Conservation (phyloP, 2,888 invertebrate species). For the Idaea biselata region DNA sequence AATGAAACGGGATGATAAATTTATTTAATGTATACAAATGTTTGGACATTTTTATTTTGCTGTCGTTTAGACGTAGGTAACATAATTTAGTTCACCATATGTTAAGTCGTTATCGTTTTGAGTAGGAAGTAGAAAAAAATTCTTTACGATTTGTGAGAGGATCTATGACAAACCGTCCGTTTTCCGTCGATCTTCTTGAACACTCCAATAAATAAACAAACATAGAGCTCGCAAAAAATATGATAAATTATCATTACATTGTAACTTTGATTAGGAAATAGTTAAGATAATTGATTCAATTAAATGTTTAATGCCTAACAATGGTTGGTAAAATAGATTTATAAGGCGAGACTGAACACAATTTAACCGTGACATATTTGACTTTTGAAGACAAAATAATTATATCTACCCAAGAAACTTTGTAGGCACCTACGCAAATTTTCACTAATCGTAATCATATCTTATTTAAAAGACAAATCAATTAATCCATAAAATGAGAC, state of each 20-base stretch:
- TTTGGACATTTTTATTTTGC: conserved; percentile 80
- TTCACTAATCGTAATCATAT: not conserved
- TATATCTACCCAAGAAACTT: not conserved
- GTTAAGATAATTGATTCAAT: conserved; percentile 24
- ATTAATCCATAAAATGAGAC: conserved; percentile 32
- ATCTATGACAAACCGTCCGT: conserved; percentile 64
- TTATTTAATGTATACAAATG: conserved; percentile 81
- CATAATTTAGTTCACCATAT: conserved; percentile 79
- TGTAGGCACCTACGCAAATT: not conserved
- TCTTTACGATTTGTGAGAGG: conserved; percentile 73
- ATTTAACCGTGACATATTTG: not conserved
- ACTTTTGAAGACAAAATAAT: not conserved
- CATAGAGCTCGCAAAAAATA: conserved; percentile 35
- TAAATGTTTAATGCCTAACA: not conserved
- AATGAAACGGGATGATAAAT: conserved; percentile 78
- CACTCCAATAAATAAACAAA: conserved; percentile 49
- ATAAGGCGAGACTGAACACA: not conserved
- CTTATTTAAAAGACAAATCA: conserved; percentile 15
- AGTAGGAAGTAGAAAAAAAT: conserved; percentile 77
- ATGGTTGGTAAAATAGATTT: no score
- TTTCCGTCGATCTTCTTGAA: conserved; percentile 52
- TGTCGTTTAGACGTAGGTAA: conserved; percentile 77
- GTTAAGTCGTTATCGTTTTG: conserved; percentile 69
- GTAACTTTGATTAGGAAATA: conserved; percentile 33
- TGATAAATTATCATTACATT: conserved; percentile 39